Conservation (phyloP, 2,888 invertebrate species). For the Caenorhabditis angaria region DNA sequence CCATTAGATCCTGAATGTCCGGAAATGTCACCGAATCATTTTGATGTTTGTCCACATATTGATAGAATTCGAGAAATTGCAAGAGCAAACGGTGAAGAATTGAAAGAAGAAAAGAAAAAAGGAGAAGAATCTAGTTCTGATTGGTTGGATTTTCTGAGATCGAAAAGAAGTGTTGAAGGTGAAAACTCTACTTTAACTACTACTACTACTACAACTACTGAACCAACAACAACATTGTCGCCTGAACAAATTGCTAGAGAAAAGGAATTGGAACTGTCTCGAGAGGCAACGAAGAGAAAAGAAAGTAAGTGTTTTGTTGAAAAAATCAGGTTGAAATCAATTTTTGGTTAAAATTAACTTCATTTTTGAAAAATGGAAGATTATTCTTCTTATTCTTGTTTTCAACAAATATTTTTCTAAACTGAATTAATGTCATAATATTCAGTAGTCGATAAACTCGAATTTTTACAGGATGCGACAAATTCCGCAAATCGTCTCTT, state of each 20-base stretch:
- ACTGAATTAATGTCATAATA: neutral
- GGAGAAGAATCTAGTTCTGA: neutral
- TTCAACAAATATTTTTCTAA: conserved; percentile 19
- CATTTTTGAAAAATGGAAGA: no score
- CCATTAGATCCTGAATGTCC: conserved; percentile 91
- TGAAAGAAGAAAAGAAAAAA: conserved; percentile 8
- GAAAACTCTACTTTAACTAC: conserved; percentile 5
- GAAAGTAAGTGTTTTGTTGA: conserved; percentile 16
- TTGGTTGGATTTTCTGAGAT: conserved; percentile 29
- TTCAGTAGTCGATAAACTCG: neutral
- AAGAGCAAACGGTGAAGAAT: conserved; percentile 26
- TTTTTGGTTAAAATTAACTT: no score
- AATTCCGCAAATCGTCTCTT: conserved; percentile 52
- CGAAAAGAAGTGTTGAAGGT: conserved; percentile 36
- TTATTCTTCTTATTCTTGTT: no score
- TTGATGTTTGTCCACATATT: conserved; percentile 60
- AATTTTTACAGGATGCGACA: conserved; percentile 44
- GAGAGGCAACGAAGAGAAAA: conserved; percentile 7
- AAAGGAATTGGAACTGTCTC: neutral
- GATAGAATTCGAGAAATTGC: conserved; percentile 45
- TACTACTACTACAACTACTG: conserved; percentile 13
- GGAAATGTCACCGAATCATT: conserved; percentile 87
- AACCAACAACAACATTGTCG: conserved; percentile 7
- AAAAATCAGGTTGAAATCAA: no score
- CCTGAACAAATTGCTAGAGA: neutral